Percentiles rank a stretch among this genome's conserved stretches.
These are phyloP conservation scores for Vesta saturnalis DNA, from an alignment of 2,888 invertebrate genomes.

Conservation along the genomic window DNA sequence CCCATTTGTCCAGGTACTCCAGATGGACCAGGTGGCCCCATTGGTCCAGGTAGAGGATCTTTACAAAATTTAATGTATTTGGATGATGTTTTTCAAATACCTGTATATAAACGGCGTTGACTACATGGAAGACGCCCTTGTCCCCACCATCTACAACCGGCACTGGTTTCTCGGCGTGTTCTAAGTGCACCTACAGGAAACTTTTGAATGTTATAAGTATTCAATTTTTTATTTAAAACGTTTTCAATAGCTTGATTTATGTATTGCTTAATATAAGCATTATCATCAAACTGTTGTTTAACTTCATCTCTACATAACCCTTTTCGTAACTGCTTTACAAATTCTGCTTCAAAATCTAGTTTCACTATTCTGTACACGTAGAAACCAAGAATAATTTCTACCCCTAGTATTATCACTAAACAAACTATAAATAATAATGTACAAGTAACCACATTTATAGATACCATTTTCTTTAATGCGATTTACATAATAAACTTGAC, in stretches of 20 bases:
- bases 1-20: neutral
- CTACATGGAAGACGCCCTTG: too few species aligned
- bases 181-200: neutral
- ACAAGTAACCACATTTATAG: neutral
- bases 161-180: neutral
- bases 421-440: neutral
- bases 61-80: neutral
- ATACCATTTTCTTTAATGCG: neutral
- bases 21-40: neutral
- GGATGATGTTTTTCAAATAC: neutral
- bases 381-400: neutral
- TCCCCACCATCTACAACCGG: neutral
- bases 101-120: neutral
- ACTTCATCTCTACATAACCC: neutral
- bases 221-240: neutral
- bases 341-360: neutral
- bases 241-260: neutral
- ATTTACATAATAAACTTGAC: neutral
- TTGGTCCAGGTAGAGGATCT: slow-evolving; percentile 2
- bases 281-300: neutral
- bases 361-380: slow-evolving; percentile 5
- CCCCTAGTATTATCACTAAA: neutral
- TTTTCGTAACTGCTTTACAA: neutral
- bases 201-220: neutral
- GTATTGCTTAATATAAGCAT: neutral